Percentiles rank a stretch among this genome's conserved stretches.
Conservation (phyloP, 1,140 invertebrate species). For the Drosophila truncata region DNA sequence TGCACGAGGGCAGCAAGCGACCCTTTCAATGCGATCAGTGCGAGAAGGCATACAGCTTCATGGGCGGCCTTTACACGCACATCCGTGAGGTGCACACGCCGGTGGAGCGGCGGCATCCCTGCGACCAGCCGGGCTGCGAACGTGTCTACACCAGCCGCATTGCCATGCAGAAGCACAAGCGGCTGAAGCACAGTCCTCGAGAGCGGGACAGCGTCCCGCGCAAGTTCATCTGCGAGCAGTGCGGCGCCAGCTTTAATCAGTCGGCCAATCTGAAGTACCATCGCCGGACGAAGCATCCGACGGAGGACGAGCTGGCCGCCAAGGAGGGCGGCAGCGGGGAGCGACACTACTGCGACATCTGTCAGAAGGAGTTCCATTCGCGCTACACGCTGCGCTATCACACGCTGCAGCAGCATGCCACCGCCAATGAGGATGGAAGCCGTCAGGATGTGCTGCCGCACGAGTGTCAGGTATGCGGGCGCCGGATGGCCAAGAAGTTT, state of each 20-base stretch:
- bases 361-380: constrained; percentile 78
- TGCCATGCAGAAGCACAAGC: constrained; percentile 76
- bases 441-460: constrained; percentile 38
- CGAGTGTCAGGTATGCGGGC: constrained; percentile 77
- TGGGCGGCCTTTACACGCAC: constrained; percentile 80
- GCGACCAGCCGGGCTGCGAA: constrained; percentile 64
- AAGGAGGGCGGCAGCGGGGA: constrained; percentile 38
- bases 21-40: constrained; percentile 78
- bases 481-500: constrained; percentile 77
- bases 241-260: constrained; percentile 79
- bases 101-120: constrained; percentile 58
- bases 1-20: constrained; percentile 74
- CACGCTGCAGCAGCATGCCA: constrained; percentile 67
- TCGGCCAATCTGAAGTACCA: constrained; percentile 74
- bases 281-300: constrained; percentile 76
- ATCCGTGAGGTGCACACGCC: constrained; percentile 74
- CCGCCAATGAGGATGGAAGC: constrained; percentile 2
- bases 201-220: background rate
- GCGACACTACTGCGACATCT: constrained; percentile 61
- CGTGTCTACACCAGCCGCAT: constrained; percentile 74
- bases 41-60: constrained; percentile 77
- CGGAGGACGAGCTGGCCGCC: constrained; percentile 61
- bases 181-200: constrained; percentile 61
- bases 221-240: constrained; percentile 76
- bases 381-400: constrained; percentile 80